A percentile compares a stretch with the other conserved stretches of the same genome.
These are phyloP conservation scores for Heterodera schachtii DNA, from an alignment of 1,140 invertebrate species.

Conservation along the genomic window DNA sequence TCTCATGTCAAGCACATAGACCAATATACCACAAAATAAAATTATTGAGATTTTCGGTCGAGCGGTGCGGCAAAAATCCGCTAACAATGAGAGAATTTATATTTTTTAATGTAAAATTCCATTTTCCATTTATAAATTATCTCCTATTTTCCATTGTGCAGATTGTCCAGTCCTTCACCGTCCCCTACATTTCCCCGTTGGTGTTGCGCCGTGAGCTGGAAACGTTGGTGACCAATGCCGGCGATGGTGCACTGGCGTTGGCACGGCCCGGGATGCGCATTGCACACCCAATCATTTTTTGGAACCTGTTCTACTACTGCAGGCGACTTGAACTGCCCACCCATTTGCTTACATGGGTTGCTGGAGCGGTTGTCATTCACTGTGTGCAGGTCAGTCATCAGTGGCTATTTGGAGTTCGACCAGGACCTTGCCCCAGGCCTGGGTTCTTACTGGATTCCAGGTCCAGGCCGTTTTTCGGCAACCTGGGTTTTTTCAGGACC, in stretches of 20 bases:
- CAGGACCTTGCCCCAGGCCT: too few relatives aligned
- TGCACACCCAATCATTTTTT: constrained; percentile 62
- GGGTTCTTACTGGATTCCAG: too few relatives aligned
- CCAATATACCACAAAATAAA: too few relatives aligned
- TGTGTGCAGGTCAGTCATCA: constrained; percentile 48
- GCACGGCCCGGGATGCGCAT: constrained; percentile 40
- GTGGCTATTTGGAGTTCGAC: not conserved
- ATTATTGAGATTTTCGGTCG: too few relatives aligned
- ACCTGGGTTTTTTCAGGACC: too few relatives aligned
- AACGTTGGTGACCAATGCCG: constrained; percentile 42
- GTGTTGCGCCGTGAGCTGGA: constrained; percentile 62
- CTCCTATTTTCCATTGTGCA: not conserved
- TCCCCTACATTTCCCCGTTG: constrained; percentile 61
- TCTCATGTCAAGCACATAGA: too few relatives aligned
- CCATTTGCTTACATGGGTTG: constrained; percentile 59
- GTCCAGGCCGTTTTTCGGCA: too few relatives aligned
- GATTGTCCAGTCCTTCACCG: constrained; percentile 47
- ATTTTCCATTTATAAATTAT: too few relatives aligned
- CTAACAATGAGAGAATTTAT: too few relatives aligned
- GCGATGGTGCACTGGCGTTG: constrained; percentile 37
- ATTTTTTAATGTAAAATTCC: too few relatives aligned
- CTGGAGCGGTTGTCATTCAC: constrained; percentile 54
- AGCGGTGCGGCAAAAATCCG: too few relatives aligned
- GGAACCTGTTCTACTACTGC: constrained; percentile 64
- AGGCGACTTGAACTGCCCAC: constrained; percentile 60